Base-by-base conservation (phyloP, 1,140 invertebrate genomes). In the Galleria mellonella region DNA sequence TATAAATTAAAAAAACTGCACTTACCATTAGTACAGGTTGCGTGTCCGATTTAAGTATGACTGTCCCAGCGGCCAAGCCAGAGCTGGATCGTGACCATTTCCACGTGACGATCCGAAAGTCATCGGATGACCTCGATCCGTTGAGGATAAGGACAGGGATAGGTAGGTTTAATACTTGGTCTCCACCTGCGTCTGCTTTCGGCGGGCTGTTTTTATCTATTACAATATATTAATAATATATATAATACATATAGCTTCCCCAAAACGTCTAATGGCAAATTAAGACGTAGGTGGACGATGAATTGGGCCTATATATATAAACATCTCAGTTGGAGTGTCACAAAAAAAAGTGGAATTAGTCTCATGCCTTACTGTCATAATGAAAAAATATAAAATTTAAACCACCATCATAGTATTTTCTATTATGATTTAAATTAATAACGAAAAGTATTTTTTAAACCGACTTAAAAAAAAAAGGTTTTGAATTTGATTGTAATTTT, bases 161-260 rank as follows among this genome's bases (percentile, higher is more conserved):
- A 0, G 96, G 96, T 8, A 96, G 79, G 5, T 90, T 88, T 0
- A 97, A 85, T 23, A 91, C 91, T 63, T 93, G 90, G 83, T 97
- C 94, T 0, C 93, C 94, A 14, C 96, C 96, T 12, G 94, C 96
- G 73, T 96, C 92, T 0, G 96, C 96, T 70, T 92, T 92, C 0
- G 96, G 96, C 5, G 93, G 88, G 14, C 93, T 92, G 87, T 98
- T 98, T 79, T 94, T 92, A 86, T 95, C 95, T 97, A 58, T 30
- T 67, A 55, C 65, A 42, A 51, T 23, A 40, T 45, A 30, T n/a
- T n/a, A 38, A 7, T 2, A 7, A 39, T 30, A n/a, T 30, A 11
- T 10, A 23, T 4, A 27, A 5, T 39, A 13, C 7, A 11, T 7
- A 35, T 35, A n/a, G 9, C 12, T 35, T n/a, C 9, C 9, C 38